These are phyloP conservation scores for Brachionus sp. DNA, from an alignment of 1,140 invertebrate genomes.

Conservation along the genomic window DNA sequence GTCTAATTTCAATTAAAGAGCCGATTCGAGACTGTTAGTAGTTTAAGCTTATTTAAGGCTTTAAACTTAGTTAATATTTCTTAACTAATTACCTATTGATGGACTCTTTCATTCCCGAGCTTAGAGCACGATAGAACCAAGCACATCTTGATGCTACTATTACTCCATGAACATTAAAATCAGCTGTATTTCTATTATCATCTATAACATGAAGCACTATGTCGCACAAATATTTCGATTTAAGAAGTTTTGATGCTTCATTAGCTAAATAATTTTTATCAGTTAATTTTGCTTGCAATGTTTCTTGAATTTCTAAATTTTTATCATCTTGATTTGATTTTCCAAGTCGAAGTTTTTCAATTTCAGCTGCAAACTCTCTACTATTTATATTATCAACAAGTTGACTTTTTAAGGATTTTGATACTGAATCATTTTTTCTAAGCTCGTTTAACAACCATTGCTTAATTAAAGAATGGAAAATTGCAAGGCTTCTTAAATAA, in stretches of 20 bases:
- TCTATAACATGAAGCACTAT: not conserved
- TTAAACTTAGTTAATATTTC: not conserved
- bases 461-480: too few relatives aligned
- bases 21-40: too few relatives aligned
- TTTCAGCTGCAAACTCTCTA: not conserved
- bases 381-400: not conserved
- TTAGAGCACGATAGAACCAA: conserved; percentile 33
- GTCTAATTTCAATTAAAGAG: too few relatives aligned
- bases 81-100: not conserved
- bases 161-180: not conserved
- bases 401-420: not conserved
- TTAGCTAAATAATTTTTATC: not conserved
- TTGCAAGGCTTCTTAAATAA: too few relatives aligned
- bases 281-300: not conserved
- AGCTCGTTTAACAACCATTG: not conserved
- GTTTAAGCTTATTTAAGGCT: not conserved
- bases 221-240: not conserved
- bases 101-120: conserved; percentile 21
- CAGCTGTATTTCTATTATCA: not conserved
- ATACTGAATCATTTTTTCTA: not conserved
- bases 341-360: not conserved
- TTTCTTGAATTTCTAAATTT: not conserved
- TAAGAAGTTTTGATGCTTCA: not conserved
- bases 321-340: not conserved
- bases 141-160: conserved; percentile 23